Conservation (phyloP, 2,888 invertebrate species). For the Cordilura impudica region DNA sequence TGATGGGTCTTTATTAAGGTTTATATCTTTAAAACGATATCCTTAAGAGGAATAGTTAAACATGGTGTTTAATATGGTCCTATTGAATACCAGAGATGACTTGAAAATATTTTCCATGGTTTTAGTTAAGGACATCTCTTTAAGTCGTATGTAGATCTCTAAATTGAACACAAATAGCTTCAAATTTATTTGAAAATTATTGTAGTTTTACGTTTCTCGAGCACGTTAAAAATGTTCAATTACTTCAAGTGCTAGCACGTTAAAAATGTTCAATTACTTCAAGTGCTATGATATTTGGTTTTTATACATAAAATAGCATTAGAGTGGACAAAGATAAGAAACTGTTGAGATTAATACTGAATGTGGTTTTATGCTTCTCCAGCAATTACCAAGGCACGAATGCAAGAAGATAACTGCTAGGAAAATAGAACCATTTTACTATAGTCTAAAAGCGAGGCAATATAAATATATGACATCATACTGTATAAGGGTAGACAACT, state of each 20-base stretch:
- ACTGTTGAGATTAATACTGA: slow-evolving; percentile 55
- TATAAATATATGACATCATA: slow-evolving; percentile 51
- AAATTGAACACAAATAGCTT: too few relatives aligned
- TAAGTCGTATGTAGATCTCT: neutral
- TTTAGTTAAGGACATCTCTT: slow-evolving; percentile 57
- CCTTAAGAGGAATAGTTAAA: slow-evolving; percentile 65
- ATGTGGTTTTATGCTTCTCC: slow-evolving; percentile 60
- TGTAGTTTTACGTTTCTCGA: slow-evolving; percentile 75
- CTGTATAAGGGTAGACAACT: slow-evolving; percentile 64
- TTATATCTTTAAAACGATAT: slow-evolving; percentile 61
- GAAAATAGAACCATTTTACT: slow-evolving; percentile 60
- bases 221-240: slow-evolving; percentile 65
- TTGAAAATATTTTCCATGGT: slow-evolving; percentile 18
- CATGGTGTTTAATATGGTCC: slow-evolving; percentile 59
- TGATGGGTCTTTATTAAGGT: slow-evolving; percentile 64
- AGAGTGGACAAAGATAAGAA: slow-evolving; percentile 68
- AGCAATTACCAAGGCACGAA: slow-evolving; percentile 33
- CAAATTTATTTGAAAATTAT: too few relatives aligned
- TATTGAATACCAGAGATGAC: slow-evolving; percentile 55
- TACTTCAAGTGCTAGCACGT: slow-evolving; percentile 73
- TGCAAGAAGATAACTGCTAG: slow-evolving; percentile 46
- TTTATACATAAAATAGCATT: slow-evolving; percentile 68
- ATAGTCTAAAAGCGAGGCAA: slow-evolving; percentile 68
- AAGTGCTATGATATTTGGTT: slow-evolving; percentile 70
- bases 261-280: slow-evolving; percentile 71